Conservation (phyloP, 2,113 vertebrate species). For the Spea bombifrons region DNA sequence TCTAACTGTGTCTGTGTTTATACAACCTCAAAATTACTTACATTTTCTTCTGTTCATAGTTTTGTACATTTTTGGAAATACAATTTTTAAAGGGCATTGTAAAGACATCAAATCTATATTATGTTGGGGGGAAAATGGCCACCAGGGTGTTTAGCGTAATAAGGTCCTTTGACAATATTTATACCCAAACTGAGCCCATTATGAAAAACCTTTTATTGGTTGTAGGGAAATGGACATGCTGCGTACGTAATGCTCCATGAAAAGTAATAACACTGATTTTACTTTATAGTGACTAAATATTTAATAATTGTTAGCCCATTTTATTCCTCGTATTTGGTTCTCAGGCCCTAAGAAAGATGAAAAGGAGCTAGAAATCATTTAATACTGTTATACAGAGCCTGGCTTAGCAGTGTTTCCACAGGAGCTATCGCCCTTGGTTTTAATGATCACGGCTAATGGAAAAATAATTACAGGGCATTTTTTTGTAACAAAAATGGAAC, state of each 20-base stretch:
- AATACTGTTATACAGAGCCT: background rate
- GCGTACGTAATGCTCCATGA: background rate
- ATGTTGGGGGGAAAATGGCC: no score
- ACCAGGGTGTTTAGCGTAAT: no score
- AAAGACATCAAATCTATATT: no score
- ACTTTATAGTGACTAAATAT: conserved; percentile 39
- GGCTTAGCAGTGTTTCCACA: conserved; percentile 6
- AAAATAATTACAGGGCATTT: conserved; percentile 36
- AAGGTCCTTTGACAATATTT: no score
- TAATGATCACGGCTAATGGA: conserved; percentile 45
- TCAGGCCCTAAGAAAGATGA: conserved; percentile 30
- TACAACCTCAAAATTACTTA: no score
- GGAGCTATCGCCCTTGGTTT: conserved; percentile 42
- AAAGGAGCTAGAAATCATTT: conserved; percentile 38
- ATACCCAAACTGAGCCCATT: no score
- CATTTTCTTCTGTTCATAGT: no score
- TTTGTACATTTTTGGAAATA: no score
- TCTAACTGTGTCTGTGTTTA: no score
- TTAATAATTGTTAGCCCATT: conserved; percentile 43
- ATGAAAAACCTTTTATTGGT: no score
- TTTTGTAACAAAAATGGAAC: conserved; percentile 41
- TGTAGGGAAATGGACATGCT: no score
- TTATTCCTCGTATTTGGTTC: conserved; percentile 45
- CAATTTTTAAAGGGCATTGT: no score
- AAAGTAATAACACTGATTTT: conserved; percentile 51